These are phyloP conservation scores for Brassicogethes aeneus DNA, from an alignment of 2,888 invertebrate species.

Conservation along the genomic window DNA sequence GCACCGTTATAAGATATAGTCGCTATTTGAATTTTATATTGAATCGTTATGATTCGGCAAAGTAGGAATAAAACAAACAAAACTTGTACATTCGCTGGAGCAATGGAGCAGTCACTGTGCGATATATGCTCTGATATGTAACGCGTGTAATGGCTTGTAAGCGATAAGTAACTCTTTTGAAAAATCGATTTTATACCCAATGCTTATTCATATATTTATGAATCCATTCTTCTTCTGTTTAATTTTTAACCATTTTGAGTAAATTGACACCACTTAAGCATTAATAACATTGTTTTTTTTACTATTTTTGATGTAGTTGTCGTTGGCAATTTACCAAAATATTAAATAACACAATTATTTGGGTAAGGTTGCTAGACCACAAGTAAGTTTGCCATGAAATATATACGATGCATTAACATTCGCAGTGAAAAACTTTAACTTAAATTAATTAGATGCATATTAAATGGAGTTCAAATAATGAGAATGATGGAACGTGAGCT, in stretches of 20 bases:
- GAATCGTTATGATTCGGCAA: conserved; percentile 21
- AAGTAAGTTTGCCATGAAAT: no score
- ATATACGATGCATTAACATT: conserved; percentile 15
- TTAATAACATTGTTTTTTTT: no score
- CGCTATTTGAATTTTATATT: conserved; percentile 16
- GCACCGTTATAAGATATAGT: conserved; percentile 11
- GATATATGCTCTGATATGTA: conserved; percentile 32
- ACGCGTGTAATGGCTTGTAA: conserved; percentile 32
- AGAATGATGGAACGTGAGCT: not conserved
- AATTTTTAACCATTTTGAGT: no score
- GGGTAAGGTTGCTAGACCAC: no score
- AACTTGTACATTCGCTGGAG: conserved; percentile 14
- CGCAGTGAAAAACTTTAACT: no score
- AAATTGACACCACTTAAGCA: no score
- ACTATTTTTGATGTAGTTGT: no score
- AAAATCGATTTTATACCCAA: conserved; percentile 27
- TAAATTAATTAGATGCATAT: not conserved
- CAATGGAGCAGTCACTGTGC: conserved; percentile 28
- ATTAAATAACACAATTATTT: no score
- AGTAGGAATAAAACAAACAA: conserved; percentile 22
- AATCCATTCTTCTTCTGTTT: no score
- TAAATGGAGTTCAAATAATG: conserved; percentile 1
- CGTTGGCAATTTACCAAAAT: no score
- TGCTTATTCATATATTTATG: not conserved
- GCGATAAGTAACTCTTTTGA: conserved; percentile 32